These are phyloP conservation scores for Philopotamus ludificatus DNA, from an alignment of 1,140 invertebrate genomes.

Conservation along the genomic window DNA sequence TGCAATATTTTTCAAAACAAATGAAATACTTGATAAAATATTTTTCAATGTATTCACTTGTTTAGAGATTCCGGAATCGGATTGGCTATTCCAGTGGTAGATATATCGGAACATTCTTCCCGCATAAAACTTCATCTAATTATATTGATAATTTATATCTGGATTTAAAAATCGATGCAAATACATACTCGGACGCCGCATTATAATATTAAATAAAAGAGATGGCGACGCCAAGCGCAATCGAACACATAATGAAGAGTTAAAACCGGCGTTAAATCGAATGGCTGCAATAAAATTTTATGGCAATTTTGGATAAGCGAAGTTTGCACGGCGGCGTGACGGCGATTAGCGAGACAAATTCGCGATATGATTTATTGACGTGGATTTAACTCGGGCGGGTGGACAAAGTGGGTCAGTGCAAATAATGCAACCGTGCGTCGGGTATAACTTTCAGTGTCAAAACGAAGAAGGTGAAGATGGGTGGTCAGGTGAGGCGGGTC, in stretches of 20 bases:
- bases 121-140: too few relatives aligned
- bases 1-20: too few relatives aligned
- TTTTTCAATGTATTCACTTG: too few relatives aligned
- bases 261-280: background rate
- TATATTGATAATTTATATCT: too few relatives aligned
- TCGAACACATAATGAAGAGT: background rate
- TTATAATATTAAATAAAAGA: too few relatives aligned
- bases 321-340: background rate
- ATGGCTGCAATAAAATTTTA: background rate
- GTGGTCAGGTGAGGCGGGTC: slow-evolving; percentile 17
- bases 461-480: slow-evolving; percentile 7
- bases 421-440: slow-evolving; percentile 10
- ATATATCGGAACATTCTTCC: too few relatives aligned
- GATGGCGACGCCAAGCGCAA: background rate
- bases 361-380: background rate
- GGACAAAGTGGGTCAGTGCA: slow-evolving; percentile 22
- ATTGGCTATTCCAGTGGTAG: too few relatives aligned
- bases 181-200: too few relatives aligned
- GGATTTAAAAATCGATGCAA: too few relatives aligned
- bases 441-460: slow-evolving; percentile 22
- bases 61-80: too few relatives aligned
- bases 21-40: too few relatives aligned
- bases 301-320: background rate
- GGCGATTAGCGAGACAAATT: background rate
- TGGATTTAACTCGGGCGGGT: too few relatives aligned